Percentiles rank a stretch among this genome's conserved stretches.
Evolutionary conservation across 2,113 vertebrate genomes (phyloP).

Genomic region (Embiotoca jacksoni): DNA sequence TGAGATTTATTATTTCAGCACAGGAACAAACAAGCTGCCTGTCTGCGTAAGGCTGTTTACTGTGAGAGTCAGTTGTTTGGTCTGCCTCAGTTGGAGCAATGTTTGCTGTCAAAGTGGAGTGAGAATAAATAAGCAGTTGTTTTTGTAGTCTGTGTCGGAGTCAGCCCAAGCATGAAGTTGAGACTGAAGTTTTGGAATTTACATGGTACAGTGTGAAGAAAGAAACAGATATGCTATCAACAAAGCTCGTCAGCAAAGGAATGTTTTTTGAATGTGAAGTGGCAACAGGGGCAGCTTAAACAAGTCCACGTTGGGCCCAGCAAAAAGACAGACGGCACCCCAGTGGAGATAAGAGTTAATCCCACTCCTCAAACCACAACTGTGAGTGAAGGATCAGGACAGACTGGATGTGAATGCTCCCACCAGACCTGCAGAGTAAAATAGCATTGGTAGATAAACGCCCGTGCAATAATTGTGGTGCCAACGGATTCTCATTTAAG

Average conservation of each 20-base stretch:
- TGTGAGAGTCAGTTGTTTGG: slow-evolving; percentile 40
- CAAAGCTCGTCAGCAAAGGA: slow-evolving; percentile 34
- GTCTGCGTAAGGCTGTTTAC: slow-evolving; percentile 56
- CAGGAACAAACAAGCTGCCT: slow-evolving; percentile 56
- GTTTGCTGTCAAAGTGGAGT: slow-evolving; percentile 62
- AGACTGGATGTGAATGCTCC: slow-evolving; percentile 46
- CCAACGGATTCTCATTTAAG: slow-evolving; percentile 6
- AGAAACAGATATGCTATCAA: slow-evolving; percentile 50
- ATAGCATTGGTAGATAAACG: slow-evolving; percentile 27
- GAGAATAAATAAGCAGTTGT: slow-evolving; percentile 56
- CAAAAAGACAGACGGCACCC: slow-evolving; percentile 61
- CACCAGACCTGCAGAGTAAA: slow-evolving; percentile 43
- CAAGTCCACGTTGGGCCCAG: slow-evolving; percentile 50
- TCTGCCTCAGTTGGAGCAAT: slow-evolving; percentile 49
- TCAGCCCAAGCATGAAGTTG: not conserved
- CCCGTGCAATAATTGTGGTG: not conserved
- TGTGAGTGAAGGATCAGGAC: slow-evolving; percentile 68
- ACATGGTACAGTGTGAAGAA: slow-evolving; percentile 6
- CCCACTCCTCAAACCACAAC: slow-evolving; percentile 62
- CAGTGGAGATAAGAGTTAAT: slow-evolving; percentile 78
- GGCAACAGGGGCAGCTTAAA: slow-evolving; percentile 50
- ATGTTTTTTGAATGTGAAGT: slow-evolving; percentile 54
- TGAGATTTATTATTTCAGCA: slow-evolving; percentile 71
- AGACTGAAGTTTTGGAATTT: slow-evolving; percentile 23
- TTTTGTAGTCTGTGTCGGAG: slow-evolving; percentile 25